These are phyloP conservation scores for Cryptotermes secundus DNA, from an alignment of 1,140 invertebrate species.

Conservation along the genomic window DNA sequence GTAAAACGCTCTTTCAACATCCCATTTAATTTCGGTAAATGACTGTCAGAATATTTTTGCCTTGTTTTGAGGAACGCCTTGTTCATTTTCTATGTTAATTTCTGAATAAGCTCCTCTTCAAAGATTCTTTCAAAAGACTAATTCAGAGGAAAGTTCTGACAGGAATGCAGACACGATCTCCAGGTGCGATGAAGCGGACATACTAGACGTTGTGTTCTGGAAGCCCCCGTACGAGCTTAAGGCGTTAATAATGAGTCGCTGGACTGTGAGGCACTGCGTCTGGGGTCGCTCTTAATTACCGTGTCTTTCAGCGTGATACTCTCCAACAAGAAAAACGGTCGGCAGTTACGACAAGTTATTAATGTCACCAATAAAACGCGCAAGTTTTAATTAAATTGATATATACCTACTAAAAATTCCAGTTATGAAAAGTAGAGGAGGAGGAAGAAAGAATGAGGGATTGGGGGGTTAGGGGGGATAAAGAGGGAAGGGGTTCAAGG, in stretches of 20 bases:
- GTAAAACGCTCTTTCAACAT: too few species aligned
- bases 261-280: background rate
- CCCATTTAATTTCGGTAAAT: too few species aligned
- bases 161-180: too few species aligned
- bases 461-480: too few species aligned
- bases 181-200: background rate
- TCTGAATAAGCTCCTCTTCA: too few species aligned
- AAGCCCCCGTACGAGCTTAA: background rate
- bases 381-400: constrained; percentile 1
- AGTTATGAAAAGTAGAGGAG: background rate
- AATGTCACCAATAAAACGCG: constrained; percentile 10
- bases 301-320: background rate
- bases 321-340: background rate
- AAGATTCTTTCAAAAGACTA: too few species aligned
- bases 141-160: too few species aligned
- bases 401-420: background rate
- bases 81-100: too few species aligned
- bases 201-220: background rate
- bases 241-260: background rate
- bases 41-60: too few species aligned
- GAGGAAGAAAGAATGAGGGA: background rate
- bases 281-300: background rate
- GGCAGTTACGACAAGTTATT: background rate
- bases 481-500: background rate
- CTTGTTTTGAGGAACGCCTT: too few species aligned